Evolutionary conservation across 2,113 vertebrate species (phyloP), one percentile per base, ranked within the genome.

Genomic region (Etheostoma spectabile): DNA sequence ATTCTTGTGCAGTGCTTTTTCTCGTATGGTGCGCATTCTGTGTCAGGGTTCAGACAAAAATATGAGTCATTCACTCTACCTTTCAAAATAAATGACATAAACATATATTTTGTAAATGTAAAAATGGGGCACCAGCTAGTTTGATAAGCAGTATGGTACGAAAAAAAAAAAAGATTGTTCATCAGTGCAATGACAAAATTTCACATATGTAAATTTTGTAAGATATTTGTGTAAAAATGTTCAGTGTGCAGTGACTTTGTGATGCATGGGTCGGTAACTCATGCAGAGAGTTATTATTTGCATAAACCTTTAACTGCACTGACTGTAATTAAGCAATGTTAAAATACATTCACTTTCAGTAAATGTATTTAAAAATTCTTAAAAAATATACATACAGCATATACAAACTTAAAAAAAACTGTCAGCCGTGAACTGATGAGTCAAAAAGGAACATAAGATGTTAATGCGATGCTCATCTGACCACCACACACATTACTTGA

Each of bases 301-400:
- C 84, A 87, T 82, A 77, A 86, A 79, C 35, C 77, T 81, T 78
- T 71, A 53, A 77, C 56, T 55, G 63, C 42, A 76, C 10, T 53
- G 15, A 56, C 46, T 51, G 51, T 62, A 48, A 70, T 71, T 22
- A 59, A 52, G 38, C 21, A 51, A 46, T 15, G 38, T 74, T 30
- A 66, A 51, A 19, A 52, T 14, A 56, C 8, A 66, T 48, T 57
- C 57, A 35, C 56, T 59, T 61, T 45, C 53, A 52, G n/a, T 42
- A 15, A 60, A 30, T 45, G 55, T 15, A 45, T n/a, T n/a, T n/a
- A n/a, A n/a, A 4, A 35, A 35, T 51, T 55, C 14, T 16, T 14
- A 11, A 33, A 45, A 45, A 73, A 51, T 14, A 60, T 11, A 16
- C 27, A 61, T 52, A 38, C 38, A 10, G 38, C 8, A 13, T n/a